Base-by-base conservation (phyloP, 1,140 invertebrate genomes). In the Aphaenogaster floridana region DNA sequence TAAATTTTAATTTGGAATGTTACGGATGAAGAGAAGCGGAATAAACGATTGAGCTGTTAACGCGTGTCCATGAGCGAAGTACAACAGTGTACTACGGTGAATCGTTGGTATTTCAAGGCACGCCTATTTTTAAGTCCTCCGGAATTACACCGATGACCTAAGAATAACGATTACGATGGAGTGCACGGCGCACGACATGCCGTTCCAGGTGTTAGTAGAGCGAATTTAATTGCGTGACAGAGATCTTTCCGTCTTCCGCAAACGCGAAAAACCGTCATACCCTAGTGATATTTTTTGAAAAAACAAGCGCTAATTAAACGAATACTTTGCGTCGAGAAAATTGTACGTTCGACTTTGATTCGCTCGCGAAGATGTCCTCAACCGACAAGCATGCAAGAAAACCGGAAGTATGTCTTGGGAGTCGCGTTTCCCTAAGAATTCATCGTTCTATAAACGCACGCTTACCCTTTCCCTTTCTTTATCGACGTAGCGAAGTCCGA, bases 401-500 rank as follows among this genome's bases (percentile, higher is more conserved):
- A 48, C 11, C 42, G 13, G 5, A 71, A 59, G 1, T 48, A 9
- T 11, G 13, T 83, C 13, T 15, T 8, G 50, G 9, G 13, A 71
- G 8, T n/a, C 9, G 5, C 1, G 15, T 80, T 54, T 5, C n/a
- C 3, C n/a, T 42, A 42, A 4, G 36, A 39, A 17, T 39, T 63
- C n/a, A 61, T 21, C 5, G 28, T 17, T 4, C 1, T 17, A 72
- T n/a, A 72, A 59, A 63, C 72, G 28, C 71, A 94, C 96, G 94
- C 96, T 97, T 96, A 98, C 99, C 96, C 99, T 97, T 96, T 99
- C 98, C 92, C 99, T 99, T 90, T 97, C 97, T 48, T 97, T 95
- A 96, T 99, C 99, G 50, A 99, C 98, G 97, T 98, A 99, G 86
- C 99, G 97, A 39, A 99, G 96, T 9, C 99, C 99, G 96, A 99